Base-by-base conservation (phyloP, 37 sponge, comb jelly and placozoan species). In the Mnemiopsis leidyi region DNA sequence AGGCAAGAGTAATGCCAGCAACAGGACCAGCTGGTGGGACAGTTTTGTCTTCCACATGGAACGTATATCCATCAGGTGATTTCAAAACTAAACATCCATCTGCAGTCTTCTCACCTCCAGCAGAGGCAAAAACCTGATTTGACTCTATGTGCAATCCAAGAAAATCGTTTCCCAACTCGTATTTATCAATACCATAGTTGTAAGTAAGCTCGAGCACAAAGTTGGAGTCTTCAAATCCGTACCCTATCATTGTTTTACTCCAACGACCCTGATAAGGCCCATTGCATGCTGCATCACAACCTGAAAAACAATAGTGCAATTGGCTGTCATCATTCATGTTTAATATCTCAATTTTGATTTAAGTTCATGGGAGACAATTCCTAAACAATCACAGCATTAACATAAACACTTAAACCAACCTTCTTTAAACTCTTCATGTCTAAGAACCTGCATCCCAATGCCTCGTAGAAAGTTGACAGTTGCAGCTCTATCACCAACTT, bases 191-290 rank as follows among this genome's bases (percentile, higher is more conserved):
- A 26, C 96, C 96, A 94, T 96, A 96, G 94, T 96, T 96, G 76
- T 96, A 96, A 0, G 96, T 96, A 32, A 96, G 95, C 69, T 96
- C 96, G 48, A 95, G 83, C 29, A 94, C 96, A 94, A 96, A 96
- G 90, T 96, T 95, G 76, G 83, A 40, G 68, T 95, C 96, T 69
- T 96, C 96, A 0, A 69, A 16, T 37, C 96, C 96, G 94, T 94
- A 96, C 0, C 96, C 96, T n/a, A 96, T 94, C 96, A 96, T 96
- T 18, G 95, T 92, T 71, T 96, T 96, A 73, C 96, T 96, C 96
- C 96, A 96, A 68, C 82, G 92, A 9, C 96, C 96, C 93, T 96
- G 95, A 69, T 96, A 96, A 5, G 96, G 96, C 16, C 96, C 95
- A 68, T 79, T 79, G 82, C 82, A 79, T 9, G 82, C 34, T 79